phyloP scores from a whole-genome alignment of 2,797 vertebrate species.

The Acomys russatus region DNA sequence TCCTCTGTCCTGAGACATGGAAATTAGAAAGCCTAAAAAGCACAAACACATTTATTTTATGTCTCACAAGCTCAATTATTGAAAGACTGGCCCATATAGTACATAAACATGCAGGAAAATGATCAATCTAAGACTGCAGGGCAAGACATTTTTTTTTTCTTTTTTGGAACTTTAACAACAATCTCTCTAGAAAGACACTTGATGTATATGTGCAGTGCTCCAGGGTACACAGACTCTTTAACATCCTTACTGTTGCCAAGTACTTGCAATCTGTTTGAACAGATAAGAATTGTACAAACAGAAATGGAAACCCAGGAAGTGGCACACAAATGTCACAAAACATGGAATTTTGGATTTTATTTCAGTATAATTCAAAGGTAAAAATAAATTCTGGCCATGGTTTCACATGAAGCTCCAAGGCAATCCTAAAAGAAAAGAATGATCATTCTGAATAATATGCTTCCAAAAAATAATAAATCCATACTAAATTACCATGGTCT shows the following conservation, averaged over 20 bases:
- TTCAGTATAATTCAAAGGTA: slow-evolving; percentile 35
- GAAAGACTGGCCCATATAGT: background rate
- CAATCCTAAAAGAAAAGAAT: slow-evolving; percentile 40
- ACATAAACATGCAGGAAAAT: background rate
- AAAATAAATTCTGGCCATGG: slow-evolving; percentile 20
- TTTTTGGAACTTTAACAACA: slow-evolving; percentile 15
- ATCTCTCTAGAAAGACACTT: background rate
- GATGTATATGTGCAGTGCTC: background rate
- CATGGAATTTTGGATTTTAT: background rate
- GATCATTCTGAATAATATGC: background rate
- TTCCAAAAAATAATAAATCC: slow-evolving; percentile 18
- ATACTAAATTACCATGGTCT: background rate
- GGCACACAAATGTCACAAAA: slow-evolving; percentile 5
- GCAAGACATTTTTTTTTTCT: background rate
- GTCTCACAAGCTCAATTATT: background rate
- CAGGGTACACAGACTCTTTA: slow-evolving; percentile 3
- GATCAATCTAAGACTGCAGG: background rate
- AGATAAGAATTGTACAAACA: slow-evolving; percentile 51
- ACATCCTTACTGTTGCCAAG: background rate
- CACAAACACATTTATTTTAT: background rate
- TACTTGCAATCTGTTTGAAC: slow-evolving; percentile 55
- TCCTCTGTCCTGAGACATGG: background rate
- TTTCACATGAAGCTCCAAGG: background rate
- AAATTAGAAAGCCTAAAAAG: background rate
- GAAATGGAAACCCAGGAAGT: slow-evolving; percentile 15